phyloP scores from a whole-genome alignment of 2,113 vertebrate genomes.

The Ardeotis arabs region DNA sequence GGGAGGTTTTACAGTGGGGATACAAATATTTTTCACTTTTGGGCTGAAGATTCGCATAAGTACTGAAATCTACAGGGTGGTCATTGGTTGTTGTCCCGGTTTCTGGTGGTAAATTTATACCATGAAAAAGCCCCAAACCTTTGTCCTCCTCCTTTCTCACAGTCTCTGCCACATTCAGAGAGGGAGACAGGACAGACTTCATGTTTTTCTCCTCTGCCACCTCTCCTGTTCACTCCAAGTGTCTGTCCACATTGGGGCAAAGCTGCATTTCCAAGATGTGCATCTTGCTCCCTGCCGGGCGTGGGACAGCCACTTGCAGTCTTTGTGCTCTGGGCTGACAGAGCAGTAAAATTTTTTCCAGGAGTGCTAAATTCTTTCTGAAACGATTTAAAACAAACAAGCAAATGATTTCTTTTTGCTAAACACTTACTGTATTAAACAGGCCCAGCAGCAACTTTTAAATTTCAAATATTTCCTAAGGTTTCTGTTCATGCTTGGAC shows the following conservation, averaged over 20 bases:
- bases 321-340: background rate
- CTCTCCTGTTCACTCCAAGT: background rate
- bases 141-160: background rate
- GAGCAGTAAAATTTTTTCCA: background rate
- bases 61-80: background rate
- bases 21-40: background rate
- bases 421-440: background rate
- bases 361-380: background rate
- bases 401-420: background rate
- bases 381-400: conserved; percentile 1
- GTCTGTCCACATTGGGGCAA: background rate
- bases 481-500: background rate
- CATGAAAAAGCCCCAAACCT: fast-evolving
- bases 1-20: background rate
- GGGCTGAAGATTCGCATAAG: background rate
- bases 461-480: background rate
- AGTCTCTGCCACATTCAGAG: background rate
- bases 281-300: background rate
- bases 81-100: background rate
- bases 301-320: fast-evolving
- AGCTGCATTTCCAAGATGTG: background rate
- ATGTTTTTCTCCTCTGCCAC: background rate
- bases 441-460: background rate
- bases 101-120: background rate
- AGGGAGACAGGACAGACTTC: background rate